A percentile compares a stretch with the other conserved stretches of the same genome.
Evolutionary conservation across 2,888 invertebrate genomes (phyloP).

Genomic region (Aelia acuminata): DNA sequence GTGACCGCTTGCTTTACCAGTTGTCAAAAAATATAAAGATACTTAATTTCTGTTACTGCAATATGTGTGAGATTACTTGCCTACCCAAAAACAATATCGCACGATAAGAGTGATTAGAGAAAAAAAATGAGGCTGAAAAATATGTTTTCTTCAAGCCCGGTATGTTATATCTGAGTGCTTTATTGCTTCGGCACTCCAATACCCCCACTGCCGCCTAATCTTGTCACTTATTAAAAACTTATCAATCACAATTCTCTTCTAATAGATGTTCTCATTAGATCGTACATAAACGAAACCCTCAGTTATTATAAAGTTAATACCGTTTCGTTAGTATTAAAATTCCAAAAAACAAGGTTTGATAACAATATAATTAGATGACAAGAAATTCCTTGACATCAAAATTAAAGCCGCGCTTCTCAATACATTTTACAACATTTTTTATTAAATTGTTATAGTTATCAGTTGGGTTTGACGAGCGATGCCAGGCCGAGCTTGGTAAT

Average conservation of each 20-base stretch:
- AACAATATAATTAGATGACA: too few relatives aligned
- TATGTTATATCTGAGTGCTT: background rate
- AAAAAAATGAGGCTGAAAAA: constrained; percentile 33
- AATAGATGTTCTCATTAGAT: background rate
- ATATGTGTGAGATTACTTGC: too few relatives aligned
- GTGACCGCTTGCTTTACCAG: too few relatives aligned
- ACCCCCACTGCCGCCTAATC: background rate
- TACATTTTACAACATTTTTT: too few relatives aligned
- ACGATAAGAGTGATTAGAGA: background rate
- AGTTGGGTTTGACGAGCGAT: too few relatives aligned
- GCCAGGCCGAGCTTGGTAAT: too few relatives aligned
- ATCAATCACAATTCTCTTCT: background rate
- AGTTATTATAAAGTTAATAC: constrained; percentile 25
- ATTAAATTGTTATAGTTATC: too few relatives aligned
- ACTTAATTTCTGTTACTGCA: too few relatives aligned
- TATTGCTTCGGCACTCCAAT: background rate
- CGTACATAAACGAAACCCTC: background rate
- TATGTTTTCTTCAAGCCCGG: background rate
- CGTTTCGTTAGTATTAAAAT: background rate
- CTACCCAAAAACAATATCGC: background rate
- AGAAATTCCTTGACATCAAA: too few relatives aligned
- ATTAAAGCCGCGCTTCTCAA: too few relatives aligned
- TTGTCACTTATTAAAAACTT: constrained; percentile 26
- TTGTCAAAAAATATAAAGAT: too few relatives aligned
- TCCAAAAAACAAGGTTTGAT: background rate